A percentile compares a stretch with the other conserved stretches of the same genome.
These are phyloP conservation scores for Litoditis marina DNA, from an alignment of 2,888 invertebrate genomes.

Conservation along the genomic window DNA sequence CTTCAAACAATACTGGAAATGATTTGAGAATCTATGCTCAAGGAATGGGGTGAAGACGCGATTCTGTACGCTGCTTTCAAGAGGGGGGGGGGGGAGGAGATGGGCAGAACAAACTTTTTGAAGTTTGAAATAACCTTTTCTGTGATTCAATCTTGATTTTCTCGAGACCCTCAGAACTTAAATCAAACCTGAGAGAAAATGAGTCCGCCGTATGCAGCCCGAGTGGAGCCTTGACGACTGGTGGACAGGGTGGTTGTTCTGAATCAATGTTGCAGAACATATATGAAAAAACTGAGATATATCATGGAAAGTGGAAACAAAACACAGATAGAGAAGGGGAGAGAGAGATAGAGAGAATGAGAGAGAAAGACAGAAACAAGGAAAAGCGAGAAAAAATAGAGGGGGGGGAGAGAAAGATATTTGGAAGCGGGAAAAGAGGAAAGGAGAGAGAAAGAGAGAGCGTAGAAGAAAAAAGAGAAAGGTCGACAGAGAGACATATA, in stretches of 20 bases:
- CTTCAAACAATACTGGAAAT: background rate
- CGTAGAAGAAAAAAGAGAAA: background rate
- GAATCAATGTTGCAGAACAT: constrained; percentile 3
- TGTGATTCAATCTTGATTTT: too few relatives aligned
- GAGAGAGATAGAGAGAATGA: too few relatives aligned
- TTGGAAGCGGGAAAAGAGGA: background rate
- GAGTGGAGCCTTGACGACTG: constrained; percentile 30
- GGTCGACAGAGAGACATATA: background rate
- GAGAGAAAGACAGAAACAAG: too few relatives aligned
- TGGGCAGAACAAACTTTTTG: too few relatives aligned
- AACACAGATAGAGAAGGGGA: background rate
- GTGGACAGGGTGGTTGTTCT: constrained; percentile 33
- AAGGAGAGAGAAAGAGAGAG: background rate
- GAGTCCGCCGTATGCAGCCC: constrained; percentile 55
- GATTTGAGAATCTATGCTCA: background rate
- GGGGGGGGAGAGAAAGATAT: background rate
- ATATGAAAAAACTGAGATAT: background rate
- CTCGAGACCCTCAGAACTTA: too few relatives aligned
- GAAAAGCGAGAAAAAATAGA: background rate
- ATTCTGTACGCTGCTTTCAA: too few relatives aligned
- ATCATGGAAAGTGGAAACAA: background rate
- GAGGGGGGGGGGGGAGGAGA: too few relatives aligned
- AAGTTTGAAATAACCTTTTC: too few relatives aligned
- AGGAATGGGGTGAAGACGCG: too few relatives aligned
- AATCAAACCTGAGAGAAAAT: constrained; percentile 48